Percentiles rank a stretch among this genome's conserved stretches.
These are phyloP conservation scores for Lutraria rhynchaena DNA, from an alignment of 1,140 invertebrate genomes.

Conservation along the genomic window DNA sequence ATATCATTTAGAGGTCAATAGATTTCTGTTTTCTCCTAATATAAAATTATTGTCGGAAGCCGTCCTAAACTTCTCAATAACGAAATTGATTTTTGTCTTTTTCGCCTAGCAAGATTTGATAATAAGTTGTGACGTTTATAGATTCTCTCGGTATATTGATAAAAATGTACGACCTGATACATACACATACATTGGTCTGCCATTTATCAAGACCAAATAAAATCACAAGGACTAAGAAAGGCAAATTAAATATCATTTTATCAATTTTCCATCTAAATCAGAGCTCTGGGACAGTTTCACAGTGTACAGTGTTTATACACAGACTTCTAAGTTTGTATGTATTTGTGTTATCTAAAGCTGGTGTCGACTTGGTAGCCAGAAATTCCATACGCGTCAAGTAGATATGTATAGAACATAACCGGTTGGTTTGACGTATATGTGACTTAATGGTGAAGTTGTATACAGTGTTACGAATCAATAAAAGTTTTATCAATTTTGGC, in stretches of 20 bases:
- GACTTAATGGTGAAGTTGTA: constrained; percentile 18
- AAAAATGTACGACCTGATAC: constrained; percentile 9
- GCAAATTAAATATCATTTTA: constrained; percentile 59
- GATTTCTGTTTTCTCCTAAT: constrained; percentile 19
- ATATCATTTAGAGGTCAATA: not conserved
- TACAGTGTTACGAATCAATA: no score
- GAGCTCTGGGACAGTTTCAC: not conserved
- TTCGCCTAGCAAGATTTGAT: constrained; percentile 34
- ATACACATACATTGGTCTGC: not conserved
- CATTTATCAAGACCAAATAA: constrained; percentile 54
- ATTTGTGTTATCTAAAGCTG: not conserved
- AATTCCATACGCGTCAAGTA: constrained; percentile 42
- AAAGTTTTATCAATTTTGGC: no score
- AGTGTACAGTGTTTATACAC: constrained; percentile 1
- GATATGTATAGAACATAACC: constrained; percentile 28
- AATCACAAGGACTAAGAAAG: constrained; percentile 37
- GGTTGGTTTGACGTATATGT: constrained; percentile 4
- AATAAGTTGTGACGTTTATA: constrained; percentile 14
- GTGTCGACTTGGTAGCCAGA: constrained; percentile 18
- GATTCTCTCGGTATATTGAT: constrained; percentile 19
- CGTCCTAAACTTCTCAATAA: constrained; percentile 25
- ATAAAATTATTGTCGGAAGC: constrained; percentile 28
- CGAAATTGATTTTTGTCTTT: constrained; percentile 46
- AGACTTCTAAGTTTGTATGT: not conserved
- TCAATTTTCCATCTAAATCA: constrained; percentile 46